These are phyloP conservation scores for Puffinus mauretanicus DNA, from an alignment of 2,113 vertebrate species.

Conservation along the genomic window DNA sequence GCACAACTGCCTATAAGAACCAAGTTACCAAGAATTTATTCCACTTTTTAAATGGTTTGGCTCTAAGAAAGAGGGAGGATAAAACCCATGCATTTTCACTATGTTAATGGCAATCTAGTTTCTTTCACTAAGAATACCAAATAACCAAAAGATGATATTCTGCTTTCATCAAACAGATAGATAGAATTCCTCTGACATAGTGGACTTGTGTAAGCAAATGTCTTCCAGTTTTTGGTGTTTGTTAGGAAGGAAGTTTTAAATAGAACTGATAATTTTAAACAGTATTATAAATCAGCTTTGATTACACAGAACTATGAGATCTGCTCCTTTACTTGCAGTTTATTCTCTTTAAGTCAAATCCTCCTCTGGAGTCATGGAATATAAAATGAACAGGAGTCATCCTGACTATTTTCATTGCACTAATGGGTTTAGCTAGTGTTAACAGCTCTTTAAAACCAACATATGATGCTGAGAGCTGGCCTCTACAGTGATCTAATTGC, in stretches of 20 bases:
- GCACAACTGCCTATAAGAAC: not conserved
- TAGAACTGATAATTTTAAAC: not conserved
- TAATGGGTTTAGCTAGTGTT: not conserved
- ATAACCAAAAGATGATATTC: not conserved
- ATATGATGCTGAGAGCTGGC: not conserved
- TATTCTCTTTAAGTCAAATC: not conserved
- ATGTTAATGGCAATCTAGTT: not conserved
- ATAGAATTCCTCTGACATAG: not conserved
- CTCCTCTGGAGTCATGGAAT: not conserved
- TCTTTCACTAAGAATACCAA: not conserved
- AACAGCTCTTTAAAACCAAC: not conserved
- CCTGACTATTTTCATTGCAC: not conserved
- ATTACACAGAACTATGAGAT: not conserved
- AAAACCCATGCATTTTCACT: not conserved
- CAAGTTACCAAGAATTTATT: not conserved
- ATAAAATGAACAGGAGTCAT: not conserved
- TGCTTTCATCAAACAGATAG: not conserved
- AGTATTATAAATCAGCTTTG: not conserved
- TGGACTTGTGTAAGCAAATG: not conserved
- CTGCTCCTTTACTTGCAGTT: not conserved
- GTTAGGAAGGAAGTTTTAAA: slow-evolving; percentile 1
- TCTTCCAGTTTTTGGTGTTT: not conserved
- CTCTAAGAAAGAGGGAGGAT: not conserved
- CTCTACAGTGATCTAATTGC: not conserved
- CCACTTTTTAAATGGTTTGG: not conserved